Evolutionary conservation across 2,888 invertebrate species (phyloP).

Genomic region (Phaedon cochleariae): DNA sequence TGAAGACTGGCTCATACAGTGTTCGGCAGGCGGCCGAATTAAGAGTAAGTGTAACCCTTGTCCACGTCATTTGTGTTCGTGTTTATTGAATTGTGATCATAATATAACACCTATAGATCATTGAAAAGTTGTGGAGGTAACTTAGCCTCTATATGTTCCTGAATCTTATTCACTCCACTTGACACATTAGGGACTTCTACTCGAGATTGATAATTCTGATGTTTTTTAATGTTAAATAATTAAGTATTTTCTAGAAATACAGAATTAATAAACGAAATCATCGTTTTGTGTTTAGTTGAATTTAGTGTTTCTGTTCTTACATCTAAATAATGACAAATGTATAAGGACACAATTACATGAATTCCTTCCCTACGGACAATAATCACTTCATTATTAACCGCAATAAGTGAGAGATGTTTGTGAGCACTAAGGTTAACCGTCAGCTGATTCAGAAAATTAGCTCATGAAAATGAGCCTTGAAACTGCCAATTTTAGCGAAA

Average conservation of each 20-base stretch:
- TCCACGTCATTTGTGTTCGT: too few relatives aligned
- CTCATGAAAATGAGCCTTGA: not conserved
- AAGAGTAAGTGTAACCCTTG: too few relatives aligned
- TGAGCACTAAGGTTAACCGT: not conserved
- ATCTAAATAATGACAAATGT: not conserved
- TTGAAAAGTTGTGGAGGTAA: too few relatives aligned
- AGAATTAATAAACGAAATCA: slow-evolving; percentile 33
- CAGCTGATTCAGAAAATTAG: not conserved
- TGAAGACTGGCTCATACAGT: too few relatives aligned
- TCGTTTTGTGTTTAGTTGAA: not conserved
- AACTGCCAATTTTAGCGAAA: not conserved
- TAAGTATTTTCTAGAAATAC: slow-evolving; percentile 42
- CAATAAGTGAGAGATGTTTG: not conserved
- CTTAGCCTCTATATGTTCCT: too few relatives aligned
- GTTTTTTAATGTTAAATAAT: slow-evolving; percentile 27
- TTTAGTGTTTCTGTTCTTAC: not conserved
- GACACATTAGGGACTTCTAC: too few relatives aligned
- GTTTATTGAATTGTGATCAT: too few relatives aligned
- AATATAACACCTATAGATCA: too few relatives aligned
- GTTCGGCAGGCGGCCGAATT: too few relatives aligned
- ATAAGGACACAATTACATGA: not conserved
- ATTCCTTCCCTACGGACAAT: not conserved
- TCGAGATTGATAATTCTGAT: too few relatives aligned
- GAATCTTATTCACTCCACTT: too few relatives aligned
- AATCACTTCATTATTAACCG: not conserved